Percentiles rank a stretch among this genome's conserved stretches.
phyloP scores from a whole-genome alignment of 2,888 invertebrate genomes.

The Cybosia mesomella region DNA sequence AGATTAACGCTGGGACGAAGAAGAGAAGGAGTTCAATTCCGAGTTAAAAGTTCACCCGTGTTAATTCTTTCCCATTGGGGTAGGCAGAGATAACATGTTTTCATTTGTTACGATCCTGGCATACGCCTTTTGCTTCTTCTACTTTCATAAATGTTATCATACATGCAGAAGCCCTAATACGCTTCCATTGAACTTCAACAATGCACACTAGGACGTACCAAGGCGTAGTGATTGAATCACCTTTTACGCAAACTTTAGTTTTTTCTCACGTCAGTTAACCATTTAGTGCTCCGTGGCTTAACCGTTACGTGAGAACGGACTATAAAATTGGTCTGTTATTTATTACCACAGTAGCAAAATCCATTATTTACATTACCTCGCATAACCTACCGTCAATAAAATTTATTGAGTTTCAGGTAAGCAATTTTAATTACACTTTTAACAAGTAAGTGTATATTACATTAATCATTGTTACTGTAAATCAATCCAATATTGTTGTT shows the following conservation, averaged over 20 bases:
- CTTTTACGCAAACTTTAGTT: slow-evolving; percentile 30
- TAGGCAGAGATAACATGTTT: too few species aligned
- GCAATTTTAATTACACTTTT: not conserved
- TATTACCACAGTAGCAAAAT: slow-evolving; percentile 31
- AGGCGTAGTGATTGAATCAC: slow-evolving; percentile 25
- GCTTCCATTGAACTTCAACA: slow-evolving; percentile 40
- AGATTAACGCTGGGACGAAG: too few species aligned
- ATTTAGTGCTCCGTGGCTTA: not conserved
- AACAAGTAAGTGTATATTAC: not conserved
- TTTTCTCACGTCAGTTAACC: slow-evolving; percentile 23
- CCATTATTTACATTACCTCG: not conserved
- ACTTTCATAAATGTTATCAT: not conserved
- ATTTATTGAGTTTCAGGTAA: not conserved
- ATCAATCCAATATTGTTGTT: not conserved
- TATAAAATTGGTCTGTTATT: slow-evolving; percentile 35
- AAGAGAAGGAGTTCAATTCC: too few species aligned
- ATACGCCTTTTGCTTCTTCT: too few species aligned
- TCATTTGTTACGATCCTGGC: too few species aligned
- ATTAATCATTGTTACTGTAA: not conserved
- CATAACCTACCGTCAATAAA: not conserved
- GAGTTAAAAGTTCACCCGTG: too few species aligned
- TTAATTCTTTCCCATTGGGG: too few species aligned
- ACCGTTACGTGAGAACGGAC: slow-evolving; percentile 34
- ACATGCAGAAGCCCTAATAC: not conserved
- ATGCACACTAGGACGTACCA: slow-evolving; percentile 15